Evolutionary conservation across 2,113 vertebrate genomes (phyloP).

Genomic region (Hyla sarda): DNA sequence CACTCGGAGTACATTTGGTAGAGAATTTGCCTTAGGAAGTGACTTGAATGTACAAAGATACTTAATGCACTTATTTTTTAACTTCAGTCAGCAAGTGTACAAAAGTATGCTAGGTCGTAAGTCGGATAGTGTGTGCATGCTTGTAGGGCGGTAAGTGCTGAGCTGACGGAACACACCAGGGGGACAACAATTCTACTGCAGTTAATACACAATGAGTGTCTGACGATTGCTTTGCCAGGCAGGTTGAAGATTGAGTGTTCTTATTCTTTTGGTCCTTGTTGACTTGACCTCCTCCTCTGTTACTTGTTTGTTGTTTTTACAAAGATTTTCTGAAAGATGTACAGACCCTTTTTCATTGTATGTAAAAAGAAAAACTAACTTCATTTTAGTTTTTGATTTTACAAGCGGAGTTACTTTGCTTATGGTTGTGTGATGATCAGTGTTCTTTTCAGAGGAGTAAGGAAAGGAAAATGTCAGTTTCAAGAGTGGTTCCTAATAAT

Average conservation of each 20-base stretch:
- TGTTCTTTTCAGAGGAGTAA: slow-evolving; percentile 14
- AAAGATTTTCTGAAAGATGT: slow-evolving; percentile 73
- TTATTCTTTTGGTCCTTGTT: slow-evolving; percentile 2
- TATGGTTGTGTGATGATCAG: not conserved
- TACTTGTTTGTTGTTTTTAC: slow-evolving; percentile 73
- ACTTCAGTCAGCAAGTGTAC: slow-evolving; percentile 76
- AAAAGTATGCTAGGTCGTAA: slow-evolving; percentile 72
- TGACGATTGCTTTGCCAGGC: slow-evolving; percentile 11
- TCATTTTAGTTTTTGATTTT: slow-evolving; percentile 73
- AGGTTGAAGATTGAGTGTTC: not conserved
- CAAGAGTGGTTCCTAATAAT: not conserved
- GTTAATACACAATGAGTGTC: slow-evolving; percentile 23
- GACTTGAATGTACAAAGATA: slow-evolving; percentile 94
- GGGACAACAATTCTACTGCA: not conserved
- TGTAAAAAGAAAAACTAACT: slow-evolving; percentile 59
- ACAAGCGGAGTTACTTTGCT: slow-evolving; percentile 62
- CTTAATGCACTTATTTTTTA: slow-evolving; percentile 85
- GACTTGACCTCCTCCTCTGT: slow-evolving; percentile 30
- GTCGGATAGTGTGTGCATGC: slow-evolving; percentile 69
- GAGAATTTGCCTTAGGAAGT: slow-evolving; percentile 91
- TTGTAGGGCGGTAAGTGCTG: slow-evolving; percentile 65
- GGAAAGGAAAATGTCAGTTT: not conserved
- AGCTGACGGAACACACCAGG: slow-evolving; percentile 68
- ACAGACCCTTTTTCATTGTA: slow-evolving; percentile 74
- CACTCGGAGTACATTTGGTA: slow-evolving; percentile 74